Evolutionary conservation across 2,888 invertebrate genomes (phyloP), one percentile per base, ranked within the genome.

Genomic region (Nemotelus nigrinus): DNA sequence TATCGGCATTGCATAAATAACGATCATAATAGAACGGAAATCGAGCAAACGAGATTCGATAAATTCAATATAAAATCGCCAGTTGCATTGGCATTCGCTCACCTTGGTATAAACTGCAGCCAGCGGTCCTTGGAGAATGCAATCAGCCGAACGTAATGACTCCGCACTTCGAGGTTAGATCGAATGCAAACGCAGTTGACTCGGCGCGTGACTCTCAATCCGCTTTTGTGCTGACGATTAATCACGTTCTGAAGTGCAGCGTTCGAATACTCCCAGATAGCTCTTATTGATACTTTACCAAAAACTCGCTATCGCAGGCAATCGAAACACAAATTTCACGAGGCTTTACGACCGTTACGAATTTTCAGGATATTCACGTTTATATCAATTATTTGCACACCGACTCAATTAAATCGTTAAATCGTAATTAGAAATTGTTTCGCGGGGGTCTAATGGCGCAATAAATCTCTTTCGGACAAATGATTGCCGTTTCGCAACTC

Each of bases 81-180:
- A 55, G 55, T 8, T 47, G 47, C 45, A 50, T 44, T 65, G 70
- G 55, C 70, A 55, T 43, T 47, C 48, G 74, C 47, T 48, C 47
- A 63, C 74, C 74, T 74, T 63, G 74, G 60, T 48, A 74, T 48
- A 74, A 48, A 74, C 74, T 63, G 74, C 60, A 74, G 44, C 60
- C 74, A 74, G 63, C 63, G 63, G 74, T 74, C 74, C 74, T 74
- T 74, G 74, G 41, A 10, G 48, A 39, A 6, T 74, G 63, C 74
- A 74, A 74, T 60, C 63, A 74, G 25, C 60, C 39, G 39, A 45
- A 55, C 44, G 55, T 25, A 50, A 70, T 53, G 3, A 44, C n/a
- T 70, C 70, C 25, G 63, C 25, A 25, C 43, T 63, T 53, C 65
- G 63, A 55, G 53, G 44, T 43, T 55, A 70, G 53, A 55, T n/a